Conservation (phyloP, 2,797 vertebrate species). For the Australoheros facetus region DNA sequence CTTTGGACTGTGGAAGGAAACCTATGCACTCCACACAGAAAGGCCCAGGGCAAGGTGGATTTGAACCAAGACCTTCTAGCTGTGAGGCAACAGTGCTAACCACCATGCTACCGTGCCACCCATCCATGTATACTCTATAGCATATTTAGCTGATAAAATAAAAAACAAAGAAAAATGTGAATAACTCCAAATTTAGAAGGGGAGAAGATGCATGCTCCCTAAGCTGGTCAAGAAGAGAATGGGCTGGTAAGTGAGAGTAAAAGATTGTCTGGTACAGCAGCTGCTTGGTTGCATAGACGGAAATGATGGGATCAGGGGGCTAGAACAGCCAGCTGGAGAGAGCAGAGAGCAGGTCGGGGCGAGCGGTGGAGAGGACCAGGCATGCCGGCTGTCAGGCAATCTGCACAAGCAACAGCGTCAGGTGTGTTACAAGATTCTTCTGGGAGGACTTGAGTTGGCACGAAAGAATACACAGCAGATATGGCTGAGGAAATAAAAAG, state of each 20-base stretch:
- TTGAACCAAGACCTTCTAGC: no score
- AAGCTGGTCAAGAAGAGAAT: conserved; percentile 34
- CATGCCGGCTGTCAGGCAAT: conserved; percentile 52
- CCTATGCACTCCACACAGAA: no score
- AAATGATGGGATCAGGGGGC: conserved; percentile 47
- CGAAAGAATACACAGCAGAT: conserved; percentile 27
- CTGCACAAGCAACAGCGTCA: conserved; percentile 47
- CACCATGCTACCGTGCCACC: no score
- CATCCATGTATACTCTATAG: no score
- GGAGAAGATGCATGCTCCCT: conserved; percentile 18
- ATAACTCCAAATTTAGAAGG: neutral
- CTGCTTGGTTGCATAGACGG: conserved; percentile 48
- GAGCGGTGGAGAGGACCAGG: conserved; percentile 30
- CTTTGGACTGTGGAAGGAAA: no score
- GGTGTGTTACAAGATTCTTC: conserved; percentile 52
- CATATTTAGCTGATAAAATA: neutral
- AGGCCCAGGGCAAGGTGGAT: no score
- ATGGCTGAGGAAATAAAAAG: conserved; percentile 22
- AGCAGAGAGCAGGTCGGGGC: conserved; percentile 49
- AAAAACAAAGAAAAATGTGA: neutral
- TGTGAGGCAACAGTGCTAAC: no score
- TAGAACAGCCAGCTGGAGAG: conserved; percentile 65
- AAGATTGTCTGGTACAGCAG: conserved; percentile 50
- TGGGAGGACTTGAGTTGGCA: conserved; percentile 28
- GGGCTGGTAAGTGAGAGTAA: conserved; percentile 27